These are phyloP conservation scores for Myripristis jacobus DNA, from an alignment of 2,797 vertebrate species.

Conservation along the genomic window DNA sequence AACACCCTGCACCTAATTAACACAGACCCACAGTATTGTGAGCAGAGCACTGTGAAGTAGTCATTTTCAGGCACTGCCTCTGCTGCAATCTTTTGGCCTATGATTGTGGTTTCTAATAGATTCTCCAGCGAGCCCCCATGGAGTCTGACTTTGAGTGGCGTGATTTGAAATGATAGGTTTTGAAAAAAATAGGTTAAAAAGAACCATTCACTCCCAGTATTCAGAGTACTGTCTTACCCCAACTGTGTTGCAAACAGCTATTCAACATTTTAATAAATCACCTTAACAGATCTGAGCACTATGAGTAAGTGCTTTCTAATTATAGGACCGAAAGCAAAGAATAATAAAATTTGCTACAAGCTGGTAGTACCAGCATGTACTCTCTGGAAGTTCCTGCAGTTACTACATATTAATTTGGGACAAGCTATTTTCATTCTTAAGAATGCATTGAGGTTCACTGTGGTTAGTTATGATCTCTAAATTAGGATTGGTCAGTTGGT, in stretches of 20 bases:
- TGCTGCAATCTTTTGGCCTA: slow-evolving; percentile 33
- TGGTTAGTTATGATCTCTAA: background rate
- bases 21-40: slow-evolving; percentile 1
- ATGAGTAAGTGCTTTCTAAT: slow-evolving; percentile 1
- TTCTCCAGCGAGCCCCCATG: slow-evolving; percentile 50
- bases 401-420: too few species aligned
- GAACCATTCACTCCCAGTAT: background rate
- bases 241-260: background rate
- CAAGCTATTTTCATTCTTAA: background rate
- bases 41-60: slow-evolving; percentile 43
- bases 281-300: slow-evolving; percentile 12
- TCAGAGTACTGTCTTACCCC: background rate
- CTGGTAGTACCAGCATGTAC: too few species aligned
- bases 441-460: background rate
- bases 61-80: slow-evolving; percentile 41
- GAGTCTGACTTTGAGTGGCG: slow-evolving; percentile 42
- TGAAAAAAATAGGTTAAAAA: slow-evolving; percentile 16
- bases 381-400: too few species aligned
- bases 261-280: slow-evolving; percentile 22
- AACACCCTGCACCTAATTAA: too few species aligned
- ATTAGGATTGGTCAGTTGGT: background rate
- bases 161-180: slow-evolving; percentile 24
- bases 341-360: too few species aligned
- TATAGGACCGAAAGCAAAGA: too few species aligned
- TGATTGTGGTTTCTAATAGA: slow-evolving; percentile 44